Conservation (phyloP, 1,140 invertebrate genomes). For the Macrotrachela quadricornifera region DNA sequence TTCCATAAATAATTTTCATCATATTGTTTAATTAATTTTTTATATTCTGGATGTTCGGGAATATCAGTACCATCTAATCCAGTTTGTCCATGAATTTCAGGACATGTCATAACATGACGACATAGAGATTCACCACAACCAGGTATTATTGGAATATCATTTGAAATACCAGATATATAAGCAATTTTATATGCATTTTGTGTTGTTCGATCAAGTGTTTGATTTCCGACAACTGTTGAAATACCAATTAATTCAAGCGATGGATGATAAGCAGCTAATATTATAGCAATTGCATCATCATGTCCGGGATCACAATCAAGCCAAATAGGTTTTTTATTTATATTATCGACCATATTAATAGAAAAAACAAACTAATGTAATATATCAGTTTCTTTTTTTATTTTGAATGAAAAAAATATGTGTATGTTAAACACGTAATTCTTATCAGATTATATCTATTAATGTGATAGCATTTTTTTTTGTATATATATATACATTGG, state of each 20-base stretch:
- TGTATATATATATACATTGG: too few relatives aligned
- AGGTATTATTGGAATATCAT: background rate
- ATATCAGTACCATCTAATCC: conserved; percentile 3
- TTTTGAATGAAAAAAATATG: too few relatives aligned
- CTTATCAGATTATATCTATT: too few relatives aligned
- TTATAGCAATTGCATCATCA: conserved; percentile 6
- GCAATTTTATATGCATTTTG: conserved; percentile 1
- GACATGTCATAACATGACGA: background rate
- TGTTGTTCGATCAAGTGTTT: conserved; percentile 6
- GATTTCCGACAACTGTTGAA: conserved; percentile 6
- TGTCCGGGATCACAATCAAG: conserved; percentile 8
- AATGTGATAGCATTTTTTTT: too few relatives aligned
- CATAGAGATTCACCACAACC: background rate
- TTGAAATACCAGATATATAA: background rate
- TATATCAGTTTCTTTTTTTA: too few relatives aligned
- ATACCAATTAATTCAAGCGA: conserved; percentile 5
- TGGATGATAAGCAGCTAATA: conserved; percentile 1
- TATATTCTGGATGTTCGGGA: conserved; percentile 1
- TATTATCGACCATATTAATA: too few relatives aligned
- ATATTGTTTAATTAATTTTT: background rate
- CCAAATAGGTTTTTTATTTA: background rate
- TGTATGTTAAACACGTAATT: too few relatives aligned
- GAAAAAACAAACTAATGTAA: too few relatives aligned
- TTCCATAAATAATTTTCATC: background rate
- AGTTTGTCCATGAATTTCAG: conserved; percentile 7